Percentiles rank a stretch among this genome's conserved stretches.
Conservation (phyloP, 1,140 invertebrate species). For the Arctopsyche grandis region DNA sequence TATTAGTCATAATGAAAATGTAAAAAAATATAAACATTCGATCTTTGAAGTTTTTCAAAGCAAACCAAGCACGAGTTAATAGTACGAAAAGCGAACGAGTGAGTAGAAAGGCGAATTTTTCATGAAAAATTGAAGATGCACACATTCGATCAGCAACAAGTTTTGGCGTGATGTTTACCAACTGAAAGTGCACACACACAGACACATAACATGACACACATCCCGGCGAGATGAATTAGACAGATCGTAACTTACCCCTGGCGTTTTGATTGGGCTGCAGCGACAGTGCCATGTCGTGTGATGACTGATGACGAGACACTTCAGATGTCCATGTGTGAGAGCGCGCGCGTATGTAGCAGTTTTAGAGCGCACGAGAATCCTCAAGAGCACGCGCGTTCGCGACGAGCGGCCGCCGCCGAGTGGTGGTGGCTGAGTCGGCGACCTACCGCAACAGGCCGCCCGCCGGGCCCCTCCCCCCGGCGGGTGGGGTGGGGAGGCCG, state of each 20-base stretch:
- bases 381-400: slow-evolving; percentile 44
- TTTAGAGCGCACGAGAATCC: not conserved
- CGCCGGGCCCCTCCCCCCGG: slow-evolving; percentile 11
- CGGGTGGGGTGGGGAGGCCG: not conserved
- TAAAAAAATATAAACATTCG: no score
- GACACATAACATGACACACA: no score
- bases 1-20: no score
- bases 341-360: not conserved
- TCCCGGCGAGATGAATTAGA: no score
- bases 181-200: no score
- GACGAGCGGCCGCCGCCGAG: slow-evolving; percentile 58
- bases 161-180: no score
- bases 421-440: slow-evolving; percentile 59
- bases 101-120: no score
- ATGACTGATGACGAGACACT: not conserved
- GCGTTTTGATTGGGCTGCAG: slow-evolving; percentile 64
- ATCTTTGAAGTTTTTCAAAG: no score
- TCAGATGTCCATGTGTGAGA: not conserved
- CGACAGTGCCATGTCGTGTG: slow-evolving; percentile 64
- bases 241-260: slow-evolving; percentile 59
- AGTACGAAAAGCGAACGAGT: no score
- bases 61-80: no score
- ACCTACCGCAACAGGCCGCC: slow-evolving; percentile 65
- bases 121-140: no score
- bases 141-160: no score